These are phyloP conservation scores for Puntigrus tetrazona DNA, from an alignment of 2,113 vertebrate species.

Conservation along the genomic window DNA sequence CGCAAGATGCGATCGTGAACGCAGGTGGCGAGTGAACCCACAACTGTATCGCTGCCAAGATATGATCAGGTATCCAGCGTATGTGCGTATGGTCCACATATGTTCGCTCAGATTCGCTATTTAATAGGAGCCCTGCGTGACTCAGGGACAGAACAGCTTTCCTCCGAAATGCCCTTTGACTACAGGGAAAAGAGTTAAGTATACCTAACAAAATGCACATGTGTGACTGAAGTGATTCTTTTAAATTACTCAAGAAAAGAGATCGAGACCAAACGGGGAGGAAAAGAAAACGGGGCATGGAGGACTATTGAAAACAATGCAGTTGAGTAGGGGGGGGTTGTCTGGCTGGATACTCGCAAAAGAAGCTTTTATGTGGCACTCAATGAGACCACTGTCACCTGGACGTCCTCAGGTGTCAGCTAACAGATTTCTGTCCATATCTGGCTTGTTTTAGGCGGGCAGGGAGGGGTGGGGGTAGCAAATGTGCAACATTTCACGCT, in stretches of 20 bases:
- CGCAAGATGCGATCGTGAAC: constrained; percentile 16
- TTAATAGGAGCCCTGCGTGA: constrained; percentile 44
- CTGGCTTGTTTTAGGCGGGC: not conserved
- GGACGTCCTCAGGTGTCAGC: constrained; percentile 38
- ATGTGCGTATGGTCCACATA: constrained; percentile 54
- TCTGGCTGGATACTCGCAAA: not conserved
- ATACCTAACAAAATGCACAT: constrained; percentile 43
- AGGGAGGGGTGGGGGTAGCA: not conserved
- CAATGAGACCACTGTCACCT: constrained; percentile 15
- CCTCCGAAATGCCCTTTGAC: constrained; percentile 41
- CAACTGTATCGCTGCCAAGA: constrained; percentile 54
- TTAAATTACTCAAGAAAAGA: not conserved
- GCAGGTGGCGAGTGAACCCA: constrained; percentile 49
- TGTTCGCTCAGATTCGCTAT: constrained; percentile 53
- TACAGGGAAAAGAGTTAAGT: constrained; percentile 40
- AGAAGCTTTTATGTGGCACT: not conserved
- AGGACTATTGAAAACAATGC: not conserved
- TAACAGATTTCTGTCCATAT: constrained; percentile 41
- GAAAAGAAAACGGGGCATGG: not conserved
- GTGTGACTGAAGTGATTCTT: constrained; percentile 22
- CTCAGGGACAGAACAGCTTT: constrained; percentile 50
- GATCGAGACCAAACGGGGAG: not conserved
- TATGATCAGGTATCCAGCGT: constrained; percentile 51
- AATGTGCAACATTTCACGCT: constrained; percentile 57
- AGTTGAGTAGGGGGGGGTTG: not conserved